phyloP scores from a whole-genome alignment of 2,797 vertebrate genomes.

The Macropodus opercularis region DNA sequence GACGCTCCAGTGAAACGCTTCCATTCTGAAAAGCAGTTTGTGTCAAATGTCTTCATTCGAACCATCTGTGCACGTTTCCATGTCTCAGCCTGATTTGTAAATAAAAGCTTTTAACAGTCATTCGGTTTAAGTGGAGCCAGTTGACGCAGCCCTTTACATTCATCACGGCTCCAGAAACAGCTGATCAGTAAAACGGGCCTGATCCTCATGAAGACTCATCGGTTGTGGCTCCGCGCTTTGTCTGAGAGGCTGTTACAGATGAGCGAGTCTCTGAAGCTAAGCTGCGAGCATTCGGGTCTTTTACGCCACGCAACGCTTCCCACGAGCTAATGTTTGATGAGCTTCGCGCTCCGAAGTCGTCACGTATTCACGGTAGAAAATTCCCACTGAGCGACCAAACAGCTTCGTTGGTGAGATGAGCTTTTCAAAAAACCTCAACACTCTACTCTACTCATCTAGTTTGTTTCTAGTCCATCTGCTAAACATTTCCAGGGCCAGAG shows the following conservation, averaged over 20 bases:
- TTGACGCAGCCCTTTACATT: conserved; percentile 29
- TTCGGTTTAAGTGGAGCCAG: conserved; percentile 24
- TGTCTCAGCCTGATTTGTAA: conserved; percentile 13
- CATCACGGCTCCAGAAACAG: conserved; percentile 34
- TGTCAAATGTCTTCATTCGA: neutral
- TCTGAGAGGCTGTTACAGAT: neutral
- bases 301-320: no score
- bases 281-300: conserved; percentile 2
- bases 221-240: conserved; percentile 8
- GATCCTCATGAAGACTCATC: conserved; percentile 23
- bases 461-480: conserved; percentile 60
- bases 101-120: conserved; percentile 29
- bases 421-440: conserved; percentile 42
- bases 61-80: neutral
- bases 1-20: no score
- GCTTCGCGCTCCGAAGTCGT: no score
- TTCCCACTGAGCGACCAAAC: conserved; percentile 9
- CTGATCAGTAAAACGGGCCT: conserved; percentile 27
- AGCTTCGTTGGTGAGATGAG: conserved; percentile 20
- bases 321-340: no score
- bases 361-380: conserved; percentile 19
- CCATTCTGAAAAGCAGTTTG: conserved; percentile 2
- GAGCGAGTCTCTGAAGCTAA: neutral
- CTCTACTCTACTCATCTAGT: no score
- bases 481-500: conserved; percentile 35